Percentiles rank a stretch among this genome's conserved stretches.
phyloP scores from a whole-genome alignment of 2,113 vertebrate species.

The Sinocyclocheilus rhinocerous region DNA sequence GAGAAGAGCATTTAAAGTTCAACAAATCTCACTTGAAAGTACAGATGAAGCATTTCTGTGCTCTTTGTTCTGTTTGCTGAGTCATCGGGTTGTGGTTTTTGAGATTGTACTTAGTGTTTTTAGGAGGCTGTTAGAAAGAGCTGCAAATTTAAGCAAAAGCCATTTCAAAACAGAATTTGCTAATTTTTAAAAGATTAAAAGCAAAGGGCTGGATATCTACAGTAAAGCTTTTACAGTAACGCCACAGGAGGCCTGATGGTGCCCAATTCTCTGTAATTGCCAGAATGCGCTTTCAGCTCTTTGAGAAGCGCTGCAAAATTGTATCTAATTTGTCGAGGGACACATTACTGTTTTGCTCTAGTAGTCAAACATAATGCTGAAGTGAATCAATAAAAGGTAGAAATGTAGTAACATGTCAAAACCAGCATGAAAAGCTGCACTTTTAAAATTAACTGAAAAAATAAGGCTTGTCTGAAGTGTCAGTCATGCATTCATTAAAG shows the following conservation, averaged over 20 bases:
- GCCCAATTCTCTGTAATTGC: constrained; percentile 40
- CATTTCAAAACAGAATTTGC: constrained; percentile 41
- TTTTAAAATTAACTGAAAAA: neutral
- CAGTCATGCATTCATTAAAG: constrained; percentile 27
- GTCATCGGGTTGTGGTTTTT: neutral
- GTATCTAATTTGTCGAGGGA: neutral
- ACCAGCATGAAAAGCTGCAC: neutral
- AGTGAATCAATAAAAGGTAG: constrained; percentile 10
- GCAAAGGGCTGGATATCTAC: constrained; percentile 4
- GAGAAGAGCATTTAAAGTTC: constrained; percentile 19
- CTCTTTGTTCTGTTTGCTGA: constrained; percentile 15
- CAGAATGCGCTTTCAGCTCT: neutral
- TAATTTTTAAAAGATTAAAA: constrained; percentile 46
- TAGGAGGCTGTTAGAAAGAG: constrained; percentile 25
- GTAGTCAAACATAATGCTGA: neutral
- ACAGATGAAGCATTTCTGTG: constrained; percentile 6
- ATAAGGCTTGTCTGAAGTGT: neutral
- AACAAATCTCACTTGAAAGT: constrained; percentile 24
- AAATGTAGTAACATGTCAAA: neutral
- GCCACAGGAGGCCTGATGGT: constrained; percentile 21
- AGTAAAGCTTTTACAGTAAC: constrained; percentile 54
- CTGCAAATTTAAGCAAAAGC: constrained; percentile 16
- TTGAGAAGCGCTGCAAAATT: neutral
- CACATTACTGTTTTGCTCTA: neutral
- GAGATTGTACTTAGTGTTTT: constrained; percentile 30